A percentile compares a stretch with the other conserved stretches of the same genome.
Conservation (phyloP, 2,797 vertebrate genomes). For the Phaenicophaeus curvirostris region DNA sequence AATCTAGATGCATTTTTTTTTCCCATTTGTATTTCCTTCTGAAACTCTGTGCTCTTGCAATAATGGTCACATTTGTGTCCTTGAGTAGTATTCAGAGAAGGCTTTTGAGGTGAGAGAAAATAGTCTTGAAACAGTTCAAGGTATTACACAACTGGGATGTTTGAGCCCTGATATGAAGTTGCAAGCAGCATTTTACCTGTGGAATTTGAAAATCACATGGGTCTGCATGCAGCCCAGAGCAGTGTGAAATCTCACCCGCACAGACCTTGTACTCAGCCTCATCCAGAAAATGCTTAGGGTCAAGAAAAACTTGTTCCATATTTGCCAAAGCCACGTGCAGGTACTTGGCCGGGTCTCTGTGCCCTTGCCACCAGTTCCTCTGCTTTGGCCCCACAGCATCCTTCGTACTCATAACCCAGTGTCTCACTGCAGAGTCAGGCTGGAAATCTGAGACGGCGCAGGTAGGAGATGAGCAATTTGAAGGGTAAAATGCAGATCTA, state of each 20-base stretch:
- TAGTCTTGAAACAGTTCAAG: background rate
- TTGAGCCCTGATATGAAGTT: background rate
- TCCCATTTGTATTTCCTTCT: background rate
- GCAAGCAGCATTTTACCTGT: background rate
- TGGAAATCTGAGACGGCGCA: background rate
- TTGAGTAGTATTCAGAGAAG: background rate
- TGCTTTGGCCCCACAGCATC: background rate
- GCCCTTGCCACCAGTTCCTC: background rate
- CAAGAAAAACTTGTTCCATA: slow-evolving; percentile 36
- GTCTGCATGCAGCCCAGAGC: background rate
- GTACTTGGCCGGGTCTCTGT: background rate
- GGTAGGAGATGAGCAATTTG: background rate
- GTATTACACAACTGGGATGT: slow-evolving; percentile 3
- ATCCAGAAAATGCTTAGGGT: background rate
- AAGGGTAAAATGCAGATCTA: background rate
- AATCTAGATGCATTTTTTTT: background rate
- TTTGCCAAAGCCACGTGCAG: background rate
- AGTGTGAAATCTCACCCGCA: background rate
- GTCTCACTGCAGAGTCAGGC: background rate
- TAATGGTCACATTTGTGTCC: background rate
- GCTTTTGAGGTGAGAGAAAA: background rate
- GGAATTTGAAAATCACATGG: background rate
- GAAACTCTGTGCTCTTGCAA: background rate
- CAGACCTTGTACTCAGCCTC: background rate
- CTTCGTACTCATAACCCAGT: background rate